These are phyloP conservation scores for Leptura quadrifasciata DNA, from an alignment of 2,888 invertebrate genomes.

Conservation along the genomic window DNA sequence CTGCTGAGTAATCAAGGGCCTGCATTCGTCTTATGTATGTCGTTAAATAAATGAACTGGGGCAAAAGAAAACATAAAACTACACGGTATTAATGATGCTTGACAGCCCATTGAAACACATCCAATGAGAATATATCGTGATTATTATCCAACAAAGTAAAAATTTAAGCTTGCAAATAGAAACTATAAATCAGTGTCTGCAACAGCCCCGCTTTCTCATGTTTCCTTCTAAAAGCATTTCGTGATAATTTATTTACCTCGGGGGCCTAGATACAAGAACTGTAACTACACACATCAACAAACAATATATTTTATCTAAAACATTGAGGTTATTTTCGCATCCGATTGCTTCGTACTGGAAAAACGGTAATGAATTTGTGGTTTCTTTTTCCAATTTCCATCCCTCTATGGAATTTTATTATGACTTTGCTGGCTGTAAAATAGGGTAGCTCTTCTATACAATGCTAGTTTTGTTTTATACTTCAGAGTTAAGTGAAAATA, in stretches of 20 bases:
- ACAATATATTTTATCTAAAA: slow-evolving; percentile 14
- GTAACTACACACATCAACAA: slow-evolving; percentile 9
- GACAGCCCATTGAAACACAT: background rate
- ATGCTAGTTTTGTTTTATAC: no score
- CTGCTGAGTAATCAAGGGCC: background rate
- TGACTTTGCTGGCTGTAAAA: background rate
- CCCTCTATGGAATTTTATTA: background rate
- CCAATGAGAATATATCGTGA: slow-evolving; percentile 1
- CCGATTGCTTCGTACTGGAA: background rate
- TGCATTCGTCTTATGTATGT: background rate
- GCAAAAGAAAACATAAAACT: background rate
- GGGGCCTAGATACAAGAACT: background rate
- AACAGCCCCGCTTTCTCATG: slow-evolving; percentile 16
- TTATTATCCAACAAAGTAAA: slow-evolving; percentile 22
- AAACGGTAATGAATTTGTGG: background rate
- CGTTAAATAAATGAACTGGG: background rate
- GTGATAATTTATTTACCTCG: slow-evolving; percentile 23
- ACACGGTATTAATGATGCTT: slow-evolving; percentile 5
- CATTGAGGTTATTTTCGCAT: background rate
- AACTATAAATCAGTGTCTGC: slow-evolving; percentile 26
- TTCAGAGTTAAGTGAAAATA: no score
- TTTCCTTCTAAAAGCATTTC: slow-evolving; percentile 19
- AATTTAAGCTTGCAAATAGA: slow-evolving; percentile 28
- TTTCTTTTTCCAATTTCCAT: background rate
- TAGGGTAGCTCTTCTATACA: no score